Conservation (phyloP, 2,113 vertebrate genomes). For the Fregata magnificens region DNA sequence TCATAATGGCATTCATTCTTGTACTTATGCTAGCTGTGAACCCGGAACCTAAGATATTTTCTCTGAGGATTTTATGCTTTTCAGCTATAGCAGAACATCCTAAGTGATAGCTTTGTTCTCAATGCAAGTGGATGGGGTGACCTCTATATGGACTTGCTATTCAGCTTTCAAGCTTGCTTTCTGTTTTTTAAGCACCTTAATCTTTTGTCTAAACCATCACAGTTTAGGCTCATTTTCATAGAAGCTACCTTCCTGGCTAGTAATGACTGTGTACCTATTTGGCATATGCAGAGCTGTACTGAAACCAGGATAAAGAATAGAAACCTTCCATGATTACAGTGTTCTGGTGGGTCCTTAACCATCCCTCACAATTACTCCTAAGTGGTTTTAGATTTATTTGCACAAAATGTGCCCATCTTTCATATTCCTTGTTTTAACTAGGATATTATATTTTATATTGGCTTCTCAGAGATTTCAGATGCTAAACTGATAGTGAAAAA, state of each 20-base stretch:
- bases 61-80: not conserved
- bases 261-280: not conserved
- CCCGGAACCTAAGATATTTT: not conserved
- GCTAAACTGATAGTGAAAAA: not conserved
- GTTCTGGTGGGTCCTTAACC: not conserved
- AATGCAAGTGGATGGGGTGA: rapidly evolving
- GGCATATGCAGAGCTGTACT: not conserved
- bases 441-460: not conserved
- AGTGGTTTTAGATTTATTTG: not conserved
- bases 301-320: not conserved
- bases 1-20: not conserved
- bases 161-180: not conserved
- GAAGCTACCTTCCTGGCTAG: not conserved
- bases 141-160: not conserved
- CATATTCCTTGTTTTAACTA: not conserved
- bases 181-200: not conserved
- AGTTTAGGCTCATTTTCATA: not conserved
- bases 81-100: not conserved
- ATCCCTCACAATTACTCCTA: not conserved
- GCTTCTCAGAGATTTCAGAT: not conserved
- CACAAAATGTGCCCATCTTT: not conserved
- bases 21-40: not conserved
- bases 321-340: not conserved
- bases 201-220: not conserved
- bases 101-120: not conserved